Evolutionary conservation across 2,797 vertebrate species (phyloP), one percentile per base, ranked within the genome.

Genomic region (Varecia variegata): DNA sequence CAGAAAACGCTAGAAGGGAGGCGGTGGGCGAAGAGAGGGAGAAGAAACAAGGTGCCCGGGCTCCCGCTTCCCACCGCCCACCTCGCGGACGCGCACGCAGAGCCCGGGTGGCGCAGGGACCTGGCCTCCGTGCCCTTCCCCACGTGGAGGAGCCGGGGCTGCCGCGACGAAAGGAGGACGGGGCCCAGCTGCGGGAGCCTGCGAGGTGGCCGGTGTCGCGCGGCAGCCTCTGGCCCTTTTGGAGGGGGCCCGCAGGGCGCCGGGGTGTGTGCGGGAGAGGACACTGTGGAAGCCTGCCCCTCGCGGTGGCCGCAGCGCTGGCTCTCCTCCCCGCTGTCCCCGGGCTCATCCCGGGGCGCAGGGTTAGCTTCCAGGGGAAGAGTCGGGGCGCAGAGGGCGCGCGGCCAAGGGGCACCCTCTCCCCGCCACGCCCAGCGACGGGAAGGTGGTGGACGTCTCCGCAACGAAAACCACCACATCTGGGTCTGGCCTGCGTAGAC

Each of bases 1-100:
- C 86, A 40, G 93, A 94, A 95, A 65, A 52, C 40, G 12, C 93
- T 38, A 23, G 56, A 45, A 54, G 58, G 45, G 47, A 60, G 88
- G 85, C 50, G 76, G 58, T 1, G 9, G 85, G 43, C 9, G 86
- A 94, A 35, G n/a, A 47, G 50, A 43, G 32, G 67, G 38, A 5
- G 7, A 87, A 54, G 20, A 60, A 54, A 62, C 76, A 27, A 32
- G 23, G 25, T 2, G 52, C 5, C 25, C 0, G 1, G 0, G 21
- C 35, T 52, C 35, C 21, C 4, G 5, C 25, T 73, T 86, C 7
- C 10, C 52, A 9, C 38, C 32, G 27, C 17, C 52, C 4, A 17
- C 54, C 86, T n/a, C 27, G 71, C 18, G 27, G 83, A 80, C 76
- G 43, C 15, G 32, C 84, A 58, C 52, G 9, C 4, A 50, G 65